phyloP scores from a whole-genome alignment of 2,888 invertebrate species.

The Ceriagrion tenellum region DNA sequence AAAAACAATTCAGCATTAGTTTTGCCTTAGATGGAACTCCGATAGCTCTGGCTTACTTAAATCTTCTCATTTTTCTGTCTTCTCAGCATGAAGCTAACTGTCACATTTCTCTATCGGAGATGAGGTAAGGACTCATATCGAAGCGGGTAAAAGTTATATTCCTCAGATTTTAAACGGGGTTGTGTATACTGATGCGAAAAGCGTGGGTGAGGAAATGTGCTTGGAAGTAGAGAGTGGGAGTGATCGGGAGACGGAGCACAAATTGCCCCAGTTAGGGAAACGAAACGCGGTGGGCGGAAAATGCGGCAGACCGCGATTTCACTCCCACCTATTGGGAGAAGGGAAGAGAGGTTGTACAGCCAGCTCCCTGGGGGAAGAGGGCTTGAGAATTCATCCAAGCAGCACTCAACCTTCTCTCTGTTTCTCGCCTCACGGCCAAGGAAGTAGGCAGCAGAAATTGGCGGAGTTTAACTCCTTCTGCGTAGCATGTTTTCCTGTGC shows the following conservation, averaged over 20 bases:
- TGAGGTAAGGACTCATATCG: not conserved
- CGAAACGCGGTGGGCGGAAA: not conserved
- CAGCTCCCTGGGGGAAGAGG: too few relatives aligned
- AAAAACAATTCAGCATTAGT: too few relatives aligned
- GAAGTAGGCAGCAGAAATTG: not conserved
- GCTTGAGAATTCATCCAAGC: too few relatives aligned
- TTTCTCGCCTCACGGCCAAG: not conserved
- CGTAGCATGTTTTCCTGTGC: not conserved
- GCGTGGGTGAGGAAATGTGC: not conserved
- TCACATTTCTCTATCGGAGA: not conserved
- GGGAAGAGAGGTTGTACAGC: not conserved
- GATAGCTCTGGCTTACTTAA: too few relatives aligned
- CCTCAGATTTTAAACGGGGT: not conserved
- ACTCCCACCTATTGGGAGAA: not conserved
- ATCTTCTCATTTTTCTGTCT: not conserved
- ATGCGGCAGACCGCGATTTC: not conserved
- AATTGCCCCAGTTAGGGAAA: constrained; percentile 18
- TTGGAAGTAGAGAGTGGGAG: not conserved
- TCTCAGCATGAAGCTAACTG: not conserved
- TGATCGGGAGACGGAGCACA: not conserved
- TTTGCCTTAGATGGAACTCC: too few relatives aligned
- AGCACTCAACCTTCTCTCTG: too few relatives aligned
- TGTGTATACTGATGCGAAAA: not conserved
- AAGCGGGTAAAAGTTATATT: not conserved
- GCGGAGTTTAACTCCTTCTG: not conserved